phyloP scores from a whole-genome alignment of 2,888 invertebrate species.

The Eucera pruinosa region DNA sequence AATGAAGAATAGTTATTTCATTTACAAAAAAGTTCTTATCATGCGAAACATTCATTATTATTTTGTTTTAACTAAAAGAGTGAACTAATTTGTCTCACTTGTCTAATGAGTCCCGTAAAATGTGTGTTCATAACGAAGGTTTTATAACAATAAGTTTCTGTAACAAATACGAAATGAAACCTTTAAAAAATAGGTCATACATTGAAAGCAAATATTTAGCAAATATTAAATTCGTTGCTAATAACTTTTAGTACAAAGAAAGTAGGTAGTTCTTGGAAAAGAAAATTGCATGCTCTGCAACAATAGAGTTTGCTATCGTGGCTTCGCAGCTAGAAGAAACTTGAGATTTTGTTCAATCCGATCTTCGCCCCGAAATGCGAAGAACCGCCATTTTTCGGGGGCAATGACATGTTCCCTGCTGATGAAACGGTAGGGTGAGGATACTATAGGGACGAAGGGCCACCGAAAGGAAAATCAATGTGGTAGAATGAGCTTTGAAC shows the following conservation, averaged over 20 bases:
- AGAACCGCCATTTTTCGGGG: slow-evolving; percentile 71
- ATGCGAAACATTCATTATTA: too few species aligned
- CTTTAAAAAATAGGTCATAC: too few species aligned
- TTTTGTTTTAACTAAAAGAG: too few species aligned
- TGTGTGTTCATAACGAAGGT: too few species aligned
- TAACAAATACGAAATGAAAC: too few species aligned
- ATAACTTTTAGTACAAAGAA: too few species aligned
- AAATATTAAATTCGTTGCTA: not conserved
- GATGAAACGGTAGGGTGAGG: slow-evolving; percentile 70
- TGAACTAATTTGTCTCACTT: too few species aligned
- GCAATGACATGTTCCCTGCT: slow-evolving; percentile 73
- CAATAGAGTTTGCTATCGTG: slow-evolving; percentile 15
- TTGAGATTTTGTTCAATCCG: slow-evolving; percentile 45
- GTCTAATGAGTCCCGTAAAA: too few species aligned
- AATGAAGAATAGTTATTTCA: too few species aligned
- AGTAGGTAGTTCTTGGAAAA: too few species aligned
- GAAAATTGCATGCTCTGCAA: not conserved
- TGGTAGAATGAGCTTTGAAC: slow-evolving; percentile 79
- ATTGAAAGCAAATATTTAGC: not conserved
- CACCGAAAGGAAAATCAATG: slow-evolving; percentile 82
- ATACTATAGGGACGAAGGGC: slow-evolving; percentile 68
- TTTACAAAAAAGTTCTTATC: too few species aligned
- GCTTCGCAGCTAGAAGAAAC: slow-evolving; percentile 26
- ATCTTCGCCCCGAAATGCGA: slow-evolving; percentile 51
- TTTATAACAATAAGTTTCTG: too few species aligned